phyloP scores from a whole-genome alignment of 1,140 invertebrate species.

The Drosophila sulfurigaster region DNA sequence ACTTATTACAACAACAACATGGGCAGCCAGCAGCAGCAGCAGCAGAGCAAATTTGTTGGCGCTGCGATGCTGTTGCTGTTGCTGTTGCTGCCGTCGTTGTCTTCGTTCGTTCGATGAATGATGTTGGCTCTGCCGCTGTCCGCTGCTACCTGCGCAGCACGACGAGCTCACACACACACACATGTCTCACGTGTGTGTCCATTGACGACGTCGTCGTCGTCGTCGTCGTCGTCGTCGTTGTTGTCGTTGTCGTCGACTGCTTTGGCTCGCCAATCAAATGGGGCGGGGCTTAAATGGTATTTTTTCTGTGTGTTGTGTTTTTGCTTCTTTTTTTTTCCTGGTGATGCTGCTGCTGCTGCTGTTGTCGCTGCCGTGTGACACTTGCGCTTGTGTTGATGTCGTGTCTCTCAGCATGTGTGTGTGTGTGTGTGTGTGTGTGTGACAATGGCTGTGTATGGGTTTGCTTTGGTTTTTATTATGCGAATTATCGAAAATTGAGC shows the following conservation, averaged over 20 bases:
- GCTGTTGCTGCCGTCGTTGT: slow-evolving; percentile 35
- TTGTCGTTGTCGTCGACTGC: slow-evolving; percentile 44
- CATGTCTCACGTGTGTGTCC: slow-evolving; percentile 61
- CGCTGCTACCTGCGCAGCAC: slow-evolving; percentile 62
- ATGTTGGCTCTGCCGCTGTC: slow-evolving; percentile 56
- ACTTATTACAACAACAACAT: slow-evolving; percentile 64
- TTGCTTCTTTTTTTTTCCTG: slow-evolving; percentile 45
- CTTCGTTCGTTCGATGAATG: slow-evolving; percentile 72
- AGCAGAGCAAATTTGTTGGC: slow-evolving; percentile 41
- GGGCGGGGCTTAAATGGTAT: slow-evolving; percentile 82
- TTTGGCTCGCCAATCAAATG: slow-evolving; percentile 84
- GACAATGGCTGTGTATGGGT: slow-evolving; percentile 20
- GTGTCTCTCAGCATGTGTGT: neutral
- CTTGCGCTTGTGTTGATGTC: slow-evolving; percentile 53
- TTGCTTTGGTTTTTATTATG: slow-evolving; percentile 70
- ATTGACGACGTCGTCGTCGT: slow-evolving; percentile 72
- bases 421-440: neutral
- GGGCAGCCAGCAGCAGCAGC: too few species aligned
- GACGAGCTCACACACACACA: slow-evolving; percentile 44
- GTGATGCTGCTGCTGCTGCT: slow-evolving; percentile 28
- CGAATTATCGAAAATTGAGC: slow-evolving; percentile 82
- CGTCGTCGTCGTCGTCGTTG: slow-evolving; percentile 40
- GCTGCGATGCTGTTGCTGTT: slow-evolving; percentile 60
- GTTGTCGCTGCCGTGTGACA: slow-evolving; percentile 62
- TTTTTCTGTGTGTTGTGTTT: slow-evolving; percentile 27